These are phyloP conservation scores for Phoxinus dragarum DNA, from an alignment of 2,797 vertebrate genomes.

Conservation along the genomic window DNA sequence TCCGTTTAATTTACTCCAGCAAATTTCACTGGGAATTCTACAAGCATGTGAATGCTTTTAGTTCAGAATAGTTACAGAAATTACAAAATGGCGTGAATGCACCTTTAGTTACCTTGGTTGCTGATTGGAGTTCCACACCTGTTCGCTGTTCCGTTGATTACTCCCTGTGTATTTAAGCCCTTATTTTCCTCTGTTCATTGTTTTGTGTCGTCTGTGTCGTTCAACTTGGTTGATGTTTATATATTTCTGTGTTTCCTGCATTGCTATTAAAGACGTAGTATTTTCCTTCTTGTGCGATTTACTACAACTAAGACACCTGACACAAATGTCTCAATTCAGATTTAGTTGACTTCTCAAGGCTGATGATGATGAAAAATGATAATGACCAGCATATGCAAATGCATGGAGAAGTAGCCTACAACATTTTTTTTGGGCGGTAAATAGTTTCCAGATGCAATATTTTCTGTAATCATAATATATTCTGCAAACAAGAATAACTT, in stretches of 20 bases:
- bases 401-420: not conserved
- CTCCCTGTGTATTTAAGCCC: not conserved
- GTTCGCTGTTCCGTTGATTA: not conserved
- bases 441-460: not conserved
- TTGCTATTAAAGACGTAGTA: not conserved
- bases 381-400: not conserved
- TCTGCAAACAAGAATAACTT: not conserved
- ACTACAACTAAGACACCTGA: not conserved
- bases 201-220: not conserved
- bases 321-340: not conserved
- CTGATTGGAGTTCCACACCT: not conserved
- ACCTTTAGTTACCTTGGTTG: no score
- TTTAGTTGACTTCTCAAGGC: not conserved
- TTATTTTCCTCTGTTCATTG: no score
- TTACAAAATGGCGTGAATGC: no score
- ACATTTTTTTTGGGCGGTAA: no score
- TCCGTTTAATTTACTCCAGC: not conserved
- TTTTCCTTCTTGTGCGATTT: not conserved
- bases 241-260: not conserved
- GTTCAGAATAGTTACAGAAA: no score
- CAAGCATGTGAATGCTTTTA: no score
- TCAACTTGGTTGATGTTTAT: not conserved
- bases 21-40: not conserved
- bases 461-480: not conserved
- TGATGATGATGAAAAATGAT: not conserved